Evolutionary conservation across 2,113 vertebrate genomes (phyloP).

Genomic region (Dinomys branickii): DNA sequence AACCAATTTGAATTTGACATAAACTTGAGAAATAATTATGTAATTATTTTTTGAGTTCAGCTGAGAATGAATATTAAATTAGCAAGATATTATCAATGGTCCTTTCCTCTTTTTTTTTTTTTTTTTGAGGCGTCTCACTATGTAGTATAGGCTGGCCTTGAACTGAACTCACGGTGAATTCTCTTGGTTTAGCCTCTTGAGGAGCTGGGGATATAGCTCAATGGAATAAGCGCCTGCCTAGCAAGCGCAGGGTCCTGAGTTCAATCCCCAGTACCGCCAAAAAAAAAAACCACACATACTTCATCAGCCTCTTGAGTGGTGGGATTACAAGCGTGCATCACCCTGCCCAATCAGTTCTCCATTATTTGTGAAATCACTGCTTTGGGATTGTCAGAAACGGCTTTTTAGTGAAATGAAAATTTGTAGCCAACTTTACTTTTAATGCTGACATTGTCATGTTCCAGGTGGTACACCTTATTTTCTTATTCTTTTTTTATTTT

Average conservation of each 20-base stretch:
- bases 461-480: neutral
- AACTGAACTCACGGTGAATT: no score
- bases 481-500: neutral
- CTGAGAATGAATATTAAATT: constrained; percentile 47
- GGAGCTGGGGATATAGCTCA: no score
- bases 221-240: no score
- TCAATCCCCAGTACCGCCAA: no score
- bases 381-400: neutral
- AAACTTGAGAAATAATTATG: constrained; percentile 20
- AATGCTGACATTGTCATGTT: neutral
- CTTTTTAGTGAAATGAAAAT: constrained; percentile 28
- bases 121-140: neutral
- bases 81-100: neutral
- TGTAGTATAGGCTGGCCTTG: neutral
- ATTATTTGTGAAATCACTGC: neutral
- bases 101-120: neutral
- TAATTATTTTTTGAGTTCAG: neutral
- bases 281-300: no score
- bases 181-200: neutral
- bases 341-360: neutral
- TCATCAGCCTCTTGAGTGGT: neutral
- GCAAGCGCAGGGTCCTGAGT: no score
- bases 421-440: neutral
- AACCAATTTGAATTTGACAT: constrained; percentile 19
- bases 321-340: neutral